Base-by-base conservation (phyloP, 2,113 vertebrate species). In the Myotis brandtii region DNA sequence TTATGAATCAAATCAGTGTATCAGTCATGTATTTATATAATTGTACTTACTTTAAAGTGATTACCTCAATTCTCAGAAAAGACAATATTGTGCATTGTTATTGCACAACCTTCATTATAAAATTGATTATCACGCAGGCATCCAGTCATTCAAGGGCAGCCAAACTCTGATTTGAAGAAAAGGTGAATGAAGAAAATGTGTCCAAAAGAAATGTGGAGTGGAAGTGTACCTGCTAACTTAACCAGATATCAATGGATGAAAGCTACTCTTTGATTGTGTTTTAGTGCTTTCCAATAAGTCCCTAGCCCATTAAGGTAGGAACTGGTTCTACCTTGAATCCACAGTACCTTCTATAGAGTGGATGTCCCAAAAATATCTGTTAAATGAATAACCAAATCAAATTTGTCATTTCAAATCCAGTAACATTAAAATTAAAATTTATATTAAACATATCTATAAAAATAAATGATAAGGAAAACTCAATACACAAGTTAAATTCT, bases 61-160 rank as follows among this genome's bases (percentile, higher is more conserved):
- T 92, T 88, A 91, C 0, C 67, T 93, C 72, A 79, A 54, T 67
- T 95, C 52, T 93, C 52, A 67, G 85, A 90, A 93, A 88, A 94
- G 46, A 87, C 27, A 96, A 67, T 72, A 88, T 12, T n/a, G 25
- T 64, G 20, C 46, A 52, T 85, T 95, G 25, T 87, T 90, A 48
- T 30, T 76, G 14, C 32, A 87, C 20, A 81, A 9, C 3, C 14
- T n/a, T 96, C 86, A 88, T 79, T 97, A 50, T 95, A 59, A 75
- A 86, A 73, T 7, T 70, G 67, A 79, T 97, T 90, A 82, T 40
- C 81, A 92, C 0, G 6, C 70, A 83, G 10, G 48, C 32, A 46
- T 34, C 21, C 20, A 76, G 21, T 30, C 23, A 92, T 70, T 95
- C 73, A 96, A 94, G 46, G 32, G 43, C 11, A 76, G 87, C 72